Evolutionary conservation across 30 jellyfish, hydroid and myxozoan species (phyloP).

Genomic region (Catostylus mosaicus): DNA sequence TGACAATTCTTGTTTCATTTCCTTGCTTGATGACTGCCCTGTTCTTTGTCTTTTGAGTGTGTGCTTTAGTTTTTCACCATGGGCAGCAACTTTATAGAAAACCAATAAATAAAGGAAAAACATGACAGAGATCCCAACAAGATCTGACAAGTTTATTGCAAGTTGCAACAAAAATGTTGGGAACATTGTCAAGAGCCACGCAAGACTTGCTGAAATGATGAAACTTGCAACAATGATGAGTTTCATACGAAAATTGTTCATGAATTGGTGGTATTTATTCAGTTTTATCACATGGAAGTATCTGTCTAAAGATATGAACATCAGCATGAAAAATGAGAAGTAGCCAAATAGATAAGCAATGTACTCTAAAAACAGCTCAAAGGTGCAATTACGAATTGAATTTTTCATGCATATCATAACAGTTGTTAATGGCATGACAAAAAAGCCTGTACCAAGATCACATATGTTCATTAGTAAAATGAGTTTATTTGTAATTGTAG

Average conservation of each 20-base stretch:
- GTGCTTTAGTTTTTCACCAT: background rate
- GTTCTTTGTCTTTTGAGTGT: slow-evolving; percentile 2
- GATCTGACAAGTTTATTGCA: background rate
- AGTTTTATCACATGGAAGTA: slow-evolving; percentile 33
- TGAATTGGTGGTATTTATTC: slow-evolving; percentile 21
- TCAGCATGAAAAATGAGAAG: slow-evolving; percentile 28
- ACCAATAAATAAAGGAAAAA: slow-evolving; percentile 9
- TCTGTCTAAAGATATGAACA: slow-evolving; percentile 25
- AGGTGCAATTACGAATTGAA: slow-evolving; percentile 10
- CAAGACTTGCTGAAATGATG: slow-evolving; percentile 2
- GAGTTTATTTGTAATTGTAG: slow-evolving; percentile 51
- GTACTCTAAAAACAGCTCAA: slow-evolving; percentile 5
- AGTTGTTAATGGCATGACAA: slow-evolving; percentile 9
- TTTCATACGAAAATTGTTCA: slow-evolving; percentile 49
- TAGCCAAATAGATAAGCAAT: background rate
- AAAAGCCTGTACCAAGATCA: slow-evolving; percentile 29
- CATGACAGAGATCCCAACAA: slow-evolving; percentile 1
- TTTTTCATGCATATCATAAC: background rate
- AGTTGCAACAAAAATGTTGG: slow-evolving; percentile 35
- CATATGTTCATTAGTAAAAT: slow-evolving; percentile 41
- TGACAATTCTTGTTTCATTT: slow-evolving; percentile 36
- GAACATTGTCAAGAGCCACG: background rate
- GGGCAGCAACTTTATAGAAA: slow-evolving; percentile 4
- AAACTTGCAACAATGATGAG: slow-evolving; percentile 14
- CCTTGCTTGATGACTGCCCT: slow-evolving; percentile 11